A percentile compares a stretch with the other conserved stretches of the same genome.
These are phyloP conservation scores for Xiphophorus maculatus DNA, from an alignment of 2,113 vertebrate species.

Conservation along the genomic window DNA sequence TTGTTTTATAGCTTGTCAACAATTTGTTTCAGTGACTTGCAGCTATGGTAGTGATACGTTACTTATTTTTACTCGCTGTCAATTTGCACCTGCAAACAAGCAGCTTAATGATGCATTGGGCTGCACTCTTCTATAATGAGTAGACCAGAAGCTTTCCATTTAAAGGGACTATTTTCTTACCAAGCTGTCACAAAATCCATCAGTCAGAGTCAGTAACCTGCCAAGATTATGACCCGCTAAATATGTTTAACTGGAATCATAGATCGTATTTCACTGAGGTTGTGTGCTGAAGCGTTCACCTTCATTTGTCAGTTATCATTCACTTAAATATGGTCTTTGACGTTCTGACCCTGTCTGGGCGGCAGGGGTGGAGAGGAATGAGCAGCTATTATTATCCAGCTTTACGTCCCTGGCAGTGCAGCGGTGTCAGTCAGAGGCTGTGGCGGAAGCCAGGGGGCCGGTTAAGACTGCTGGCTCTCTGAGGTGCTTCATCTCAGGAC, in stretches of 20 bases:
- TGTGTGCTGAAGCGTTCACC: constrained; percentile 38
- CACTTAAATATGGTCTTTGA: constrained; percentile 52
- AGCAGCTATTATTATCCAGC: constrained; percentile 64
- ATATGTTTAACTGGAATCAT: constrained; percentile 26
- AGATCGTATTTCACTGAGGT: constrained; percentile 33
- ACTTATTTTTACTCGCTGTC: neutral
- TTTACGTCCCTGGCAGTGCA: constrained; percentile 63
- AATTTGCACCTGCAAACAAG: neutral
- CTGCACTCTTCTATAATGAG: constrained; percentile 2
- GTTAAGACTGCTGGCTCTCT: constrained; percentile 60
- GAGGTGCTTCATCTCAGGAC: constrained; percentile 67
- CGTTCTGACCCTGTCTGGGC: constrained; percentile 31
- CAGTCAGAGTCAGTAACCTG: constrained; percentile 33
- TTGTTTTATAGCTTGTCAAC: neutral
- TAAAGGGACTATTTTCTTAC: constrained; percentile 29
- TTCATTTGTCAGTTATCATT: constrained; percentile 57
- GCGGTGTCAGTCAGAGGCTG: constrained; percentile 65
- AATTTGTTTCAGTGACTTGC: neutral
- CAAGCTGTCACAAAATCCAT: constrained; percentile 35
- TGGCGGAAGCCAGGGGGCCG: constrained; percentile 49
- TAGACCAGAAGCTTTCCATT: constrained; percentile 27
- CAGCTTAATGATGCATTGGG: neutral
- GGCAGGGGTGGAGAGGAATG: constrained; percentile 38
- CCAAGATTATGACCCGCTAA: constrained; percentile 48
- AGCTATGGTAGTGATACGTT: neutral